A percentile compares a stretch with the other conserved stretches of the same genome.
Conservation (phyloP, 1,140 invertebrate species). For the Apis laboriosa region DNA sequence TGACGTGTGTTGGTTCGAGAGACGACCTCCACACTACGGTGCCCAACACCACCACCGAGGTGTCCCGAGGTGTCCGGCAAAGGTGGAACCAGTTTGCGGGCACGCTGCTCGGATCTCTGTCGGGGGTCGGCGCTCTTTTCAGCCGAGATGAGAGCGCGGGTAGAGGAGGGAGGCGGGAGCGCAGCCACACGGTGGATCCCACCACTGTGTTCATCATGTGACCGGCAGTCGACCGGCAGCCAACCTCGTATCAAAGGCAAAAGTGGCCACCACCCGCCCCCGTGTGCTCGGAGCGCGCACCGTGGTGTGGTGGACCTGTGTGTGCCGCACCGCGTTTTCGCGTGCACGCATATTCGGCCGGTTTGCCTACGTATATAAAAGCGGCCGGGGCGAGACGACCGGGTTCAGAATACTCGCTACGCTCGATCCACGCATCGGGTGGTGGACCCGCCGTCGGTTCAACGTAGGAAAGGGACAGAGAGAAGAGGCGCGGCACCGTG, state of each 20-base stretch:
- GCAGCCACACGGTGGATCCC: slow-evolving; percentile 19
- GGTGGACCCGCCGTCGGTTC: neutral
- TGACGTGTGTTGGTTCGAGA: neutral
- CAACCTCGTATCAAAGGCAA: slow-evolving; percentile 59
- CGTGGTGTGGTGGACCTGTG: slow-evolving; percentile 13
- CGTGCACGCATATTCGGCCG: slow-evolving; percentile 63
- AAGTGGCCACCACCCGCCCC: slow-evolving; percentile 60
- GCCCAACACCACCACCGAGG: neutral
- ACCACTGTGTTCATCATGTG: slow-evolving; percentile 22
- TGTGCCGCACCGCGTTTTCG: slow-evolving; percentile 62
- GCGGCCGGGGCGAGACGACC: slow-evolving; percentile 75
- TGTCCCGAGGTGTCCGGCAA: slow-evolving; percentile 20
- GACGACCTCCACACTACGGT: neutral
- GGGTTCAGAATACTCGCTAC: slow-evolving; percentile 77
- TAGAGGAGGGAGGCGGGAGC: slow-evolving; percentile 15
- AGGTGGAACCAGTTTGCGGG: slow-evolving; percentile 64
- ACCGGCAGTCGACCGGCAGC: slow-evolving; percentile 21
- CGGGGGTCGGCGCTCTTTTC: slow-evolving; percentile 26
- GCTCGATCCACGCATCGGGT: slow-evolving; percentile 73
- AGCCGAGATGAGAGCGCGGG: slow-evolving; percentile 12
- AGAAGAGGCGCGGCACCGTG: neutral
- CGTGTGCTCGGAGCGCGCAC: slow-evolving; percentile 18
- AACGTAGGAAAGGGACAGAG: slow-evolving; percentile 4
- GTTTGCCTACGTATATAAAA: slow-evolving; percentile 80
- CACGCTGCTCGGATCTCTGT: slow-evolving; percentile 35